Evolutionary conservation across 2,888 invertebrate species (phyloP).

Genomic region (Terebella lapidaria): DNA sequence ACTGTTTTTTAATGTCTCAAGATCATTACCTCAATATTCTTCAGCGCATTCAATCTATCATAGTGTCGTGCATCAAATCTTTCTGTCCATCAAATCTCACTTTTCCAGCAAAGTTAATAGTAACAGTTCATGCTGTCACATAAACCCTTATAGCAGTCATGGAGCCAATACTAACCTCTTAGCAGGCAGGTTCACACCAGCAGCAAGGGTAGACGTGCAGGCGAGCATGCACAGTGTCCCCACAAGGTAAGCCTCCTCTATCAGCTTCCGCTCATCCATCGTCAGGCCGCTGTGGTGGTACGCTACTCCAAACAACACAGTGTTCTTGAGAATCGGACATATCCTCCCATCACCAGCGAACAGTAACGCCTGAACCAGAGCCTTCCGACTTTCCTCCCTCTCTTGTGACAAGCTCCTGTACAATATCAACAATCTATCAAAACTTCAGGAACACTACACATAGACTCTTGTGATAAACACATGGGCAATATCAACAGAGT

Average conservation of each 20-base stretch:
- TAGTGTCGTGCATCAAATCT: too few relatives aligned
- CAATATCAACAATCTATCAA: too few relatives aligned
- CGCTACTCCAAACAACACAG: constrained; percentile 76
- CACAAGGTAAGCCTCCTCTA: constrained; percentile 74
- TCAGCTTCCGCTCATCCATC: constrained; percentile 73
- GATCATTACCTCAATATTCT: too few relatives aligned
- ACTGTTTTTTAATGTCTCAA: too few relatives aligned
- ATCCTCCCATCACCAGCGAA: constrained; percentile 65
- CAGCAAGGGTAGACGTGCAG: constrained; percentile 95
- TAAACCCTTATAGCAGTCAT: neutral
- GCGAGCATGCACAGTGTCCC: constrained; percentile 82
- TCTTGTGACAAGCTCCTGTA: constrained; percentile 59
- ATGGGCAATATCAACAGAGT: neutral
- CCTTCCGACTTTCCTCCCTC: constrained; percentile 58
- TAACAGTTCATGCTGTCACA: neutral
- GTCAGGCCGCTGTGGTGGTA: constrained; percentile 87
- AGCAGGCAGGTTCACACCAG: constrained; percentile 94
- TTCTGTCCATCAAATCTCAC: neutral
- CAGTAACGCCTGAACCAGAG: constrained; percentile 61
- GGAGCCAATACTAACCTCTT: constrained; percentile 57
- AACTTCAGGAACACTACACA: neutral
- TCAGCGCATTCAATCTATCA: too few relatives aligned
- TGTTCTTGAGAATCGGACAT: constrained; percentile 65
- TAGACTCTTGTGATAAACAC: neutral
- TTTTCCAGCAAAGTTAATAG: neutral